Percentiles rank a stretch among this genome's conserved stretches.
phyloP scores from a whole-genome alignment of 1,140 invertebrate species.

The Achroia grisella region DNA sequence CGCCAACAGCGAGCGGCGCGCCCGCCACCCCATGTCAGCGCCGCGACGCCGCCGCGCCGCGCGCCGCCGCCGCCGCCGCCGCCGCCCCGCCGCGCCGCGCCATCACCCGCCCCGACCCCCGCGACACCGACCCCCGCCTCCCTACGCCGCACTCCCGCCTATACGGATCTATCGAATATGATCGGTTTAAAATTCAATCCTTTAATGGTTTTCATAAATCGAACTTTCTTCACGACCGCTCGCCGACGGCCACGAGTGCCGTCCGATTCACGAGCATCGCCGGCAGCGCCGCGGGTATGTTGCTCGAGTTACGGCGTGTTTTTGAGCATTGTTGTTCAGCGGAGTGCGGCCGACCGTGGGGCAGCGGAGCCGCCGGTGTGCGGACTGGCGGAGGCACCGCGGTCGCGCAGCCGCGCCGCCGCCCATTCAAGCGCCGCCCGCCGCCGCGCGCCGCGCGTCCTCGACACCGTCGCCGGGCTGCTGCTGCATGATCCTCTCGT shows the following conservation, averaged over 20 bases:
- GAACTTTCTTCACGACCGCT: slow-evolving; percentile 54
- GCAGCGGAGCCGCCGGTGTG: slow-evolving; percentile 71
- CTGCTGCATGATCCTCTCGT: not conserved
- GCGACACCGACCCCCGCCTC: slow-evolving; percentile 49
- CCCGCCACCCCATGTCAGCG: slow-evolving; percentile 66
- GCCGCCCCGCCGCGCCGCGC: slow-evolving; percentile 48
- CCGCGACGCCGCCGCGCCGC: slow-evolving; percentile 47
- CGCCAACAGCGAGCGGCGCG: slow-evolving; percentile 61
- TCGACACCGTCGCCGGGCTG: slow-evolving; percentile 4
- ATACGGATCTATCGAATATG: slow-evolving; percentile 50
- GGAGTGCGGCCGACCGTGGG: slow-evolving; percentile 69
- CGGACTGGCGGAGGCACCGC: slow-evolving; percentile 61
- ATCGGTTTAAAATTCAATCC: slow-evolving; percentile 53
- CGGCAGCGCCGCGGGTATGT: slow-evolving; percentile 43
- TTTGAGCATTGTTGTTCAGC: slow-evolving; percentile 68
- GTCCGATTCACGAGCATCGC: slow-evolving; percentile 59
- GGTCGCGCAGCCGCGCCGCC: slow-evolving; percentile 45
- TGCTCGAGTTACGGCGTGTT: slow-evolving; percentile 56
- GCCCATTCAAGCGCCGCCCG: slow-evolving; percentile 47
- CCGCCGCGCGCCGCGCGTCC: slow-evolving; percentile 13
- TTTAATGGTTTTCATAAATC: slow-evolving; percentile 63
- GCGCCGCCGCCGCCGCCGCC: slow-evolving; percentile 36
- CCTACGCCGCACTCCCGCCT: slow-evolving; percentile 51
- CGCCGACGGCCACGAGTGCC: slow-evolving; percentile 62
- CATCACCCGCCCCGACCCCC: slow-evolving; percentile 36